Evolutionary conservation across 2,888 invertebrate species (phyloP), one percentile per base, ranked within the genome.

Genomic region (Volucella bombylans): DNA sequence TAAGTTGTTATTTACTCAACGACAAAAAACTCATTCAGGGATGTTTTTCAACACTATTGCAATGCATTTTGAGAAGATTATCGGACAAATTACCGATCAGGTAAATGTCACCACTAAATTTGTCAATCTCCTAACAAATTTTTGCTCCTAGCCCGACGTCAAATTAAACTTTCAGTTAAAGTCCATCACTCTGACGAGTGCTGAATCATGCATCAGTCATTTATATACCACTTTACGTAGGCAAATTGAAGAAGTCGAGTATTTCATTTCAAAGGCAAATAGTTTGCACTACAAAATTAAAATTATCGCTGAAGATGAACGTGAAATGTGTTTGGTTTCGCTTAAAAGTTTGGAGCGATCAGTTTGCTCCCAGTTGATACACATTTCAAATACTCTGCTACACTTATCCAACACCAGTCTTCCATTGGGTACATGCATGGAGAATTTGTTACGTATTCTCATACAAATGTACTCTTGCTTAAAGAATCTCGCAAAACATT

Each of bases 401-500:
- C 92, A 92, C 72, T 87, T 95, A 8, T 92, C 93, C 12, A 93
- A 93, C 82, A 91, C 92, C 8, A 91, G 92, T 39, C 90, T 94
- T 23, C 93, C 93, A 0, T 89, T 93, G n/a, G 94, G 94, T 0
- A 88, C 90, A 41, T 91, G 92, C 49, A 93, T 93, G 80, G 94
- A 95, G 87, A 90, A 90, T 3, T 89, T 94, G 4, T 92, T 94
- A 65, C 94, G 93, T 87, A 92, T 93, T 81, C 89, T 94, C 12
- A 93, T 93, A 52, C 92, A 92, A 71, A 90, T 94, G 47, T 95
- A 93, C 88, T 92, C 90, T 14, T 92, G 93, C 59, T 89, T 94
- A 6, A 93, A 92, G 71, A 92, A 92, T 68, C 89, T 95, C 39
- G 92, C 94, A 0, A 94, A 93, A 89, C 94, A 95, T 90, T 95